Evolutionary conservation across 1,140 invertebrate species (phyloP).

Genomic region (Scaptomyza hsui): DNA sequence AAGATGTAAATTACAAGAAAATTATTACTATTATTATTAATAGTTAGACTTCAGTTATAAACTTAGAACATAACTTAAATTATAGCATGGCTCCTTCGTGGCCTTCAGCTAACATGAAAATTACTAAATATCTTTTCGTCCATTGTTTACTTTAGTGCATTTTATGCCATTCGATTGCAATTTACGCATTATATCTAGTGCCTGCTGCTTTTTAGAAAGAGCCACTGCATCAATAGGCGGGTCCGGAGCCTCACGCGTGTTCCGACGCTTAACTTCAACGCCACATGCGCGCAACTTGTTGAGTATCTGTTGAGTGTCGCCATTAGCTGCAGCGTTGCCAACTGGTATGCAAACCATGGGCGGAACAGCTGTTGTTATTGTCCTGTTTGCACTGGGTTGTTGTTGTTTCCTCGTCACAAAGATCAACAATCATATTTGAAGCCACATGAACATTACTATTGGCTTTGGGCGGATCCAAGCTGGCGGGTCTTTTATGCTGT

Average conservation of each 20-base stretch:
- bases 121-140: constrained; percentile 3
- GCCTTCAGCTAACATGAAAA: too few relatives aligned
- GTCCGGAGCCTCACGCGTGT: constrained; percentile 15
- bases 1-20: too few relatives aligned
- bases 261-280: constrained; percentile 66
- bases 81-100: too few relatives aligned
- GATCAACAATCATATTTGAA: constrained; percentile 35
- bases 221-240: neutral
- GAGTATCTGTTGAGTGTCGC: constrained; percentile 64
- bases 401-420: constrained; percentile 17
- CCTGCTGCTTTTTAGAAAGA: constrained; percentile 37
- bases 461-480: constrained; percentile 14
- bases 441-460: constrained; percentile 34
- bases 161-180: constrained; percentile 73
- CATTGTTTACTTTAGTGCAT: constrained; percentile 64
- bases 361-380: neutral
- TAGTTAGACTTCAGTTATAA: too few relatives aligned
- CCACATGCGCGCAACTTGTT: constrained; percentile 72
- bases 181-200: constrained; percentile 71
- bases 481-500: constrained; percentile 29
- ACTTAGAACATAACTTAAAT: too few relatives aligned
- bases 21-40: too few relatives aligned
- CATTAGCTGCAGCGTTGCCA: neutral
- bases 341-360: constrained; percentile 17
- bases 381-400: neutral